phyloP scores from a whole-genome alignment of 2,797 vertebrate genomes.

The Esox masquinongy region DNA sequence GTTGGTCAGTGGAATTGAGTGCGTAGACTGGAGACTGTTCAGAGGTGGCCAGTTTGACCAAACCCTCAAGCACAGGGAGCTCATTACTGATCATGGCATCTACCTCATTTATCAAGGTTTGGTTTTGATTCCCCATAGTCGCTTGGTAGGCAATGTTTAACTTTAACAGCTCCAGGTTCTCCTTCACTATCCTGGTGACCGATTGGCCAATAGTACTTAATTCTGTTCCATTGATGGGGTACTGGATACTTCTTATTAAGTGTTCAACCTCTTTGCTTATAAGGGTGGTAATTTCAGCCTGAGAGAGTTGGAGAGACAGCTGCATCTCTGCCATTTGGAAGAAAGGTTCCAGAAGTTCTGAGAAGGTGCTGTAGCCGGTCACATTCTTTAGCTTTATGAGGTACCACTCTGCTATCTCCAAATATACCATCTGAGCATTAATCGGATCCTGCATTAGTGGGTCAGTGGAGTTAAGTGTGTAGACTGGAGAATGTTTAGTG shows the following conservation, averaged over 20 bases:
- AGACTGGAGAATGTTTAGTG: constrained; percentile 43
- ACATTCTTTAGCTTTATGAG: constrained; percentile 65
- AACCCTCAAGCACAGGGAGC: constrained; percentile 60
- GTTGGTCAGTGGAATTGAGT: constrained; percentile 40
- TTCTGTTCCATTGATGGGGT: constrained; percentile 60
- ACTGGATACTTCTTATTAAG: constrained; percentile 47
- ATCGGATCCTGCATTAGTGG: constrained; percentile 31
- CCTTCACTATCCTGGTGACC: constrained; percentile 48
- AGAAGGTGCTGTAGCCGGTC: constrained; percentile 56
- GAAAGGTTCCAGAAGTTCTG: constrained; percentile 56
- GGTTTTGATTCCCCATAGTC: constrained; percentile 35
- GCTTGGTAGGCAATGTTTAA: constrained; percentile 12
- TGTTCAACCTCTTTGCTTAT: constrained; percentile 46
- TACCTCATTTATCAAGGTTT: constrained; percentile 34
- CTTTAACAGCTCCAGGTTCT: constrained; percentile 44
- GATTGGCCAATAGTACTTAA: constrained; percentile 57
- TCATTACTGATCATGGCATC: constrained; percentile 58
- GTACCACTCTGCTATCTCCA: constrained; percentile 71
- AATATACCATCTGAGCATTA: constrained; percentile 46
- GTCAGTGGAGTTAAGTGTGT: constrained; percentile 45
- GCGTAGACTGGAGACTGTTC: constrained; percentile 44
- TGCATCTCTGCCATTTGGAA: constrained; percentile 62
- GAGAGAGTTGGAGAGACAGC: constrained; percentile 48
- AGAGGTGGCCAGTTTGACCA: constrained; percentile 55
- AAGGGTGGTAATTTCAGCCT: constrained; percentile 53